phyloP scores from a whole-genome alignment of 2,888 invertebrate species.

The Epistrophe eligans region DNA sequence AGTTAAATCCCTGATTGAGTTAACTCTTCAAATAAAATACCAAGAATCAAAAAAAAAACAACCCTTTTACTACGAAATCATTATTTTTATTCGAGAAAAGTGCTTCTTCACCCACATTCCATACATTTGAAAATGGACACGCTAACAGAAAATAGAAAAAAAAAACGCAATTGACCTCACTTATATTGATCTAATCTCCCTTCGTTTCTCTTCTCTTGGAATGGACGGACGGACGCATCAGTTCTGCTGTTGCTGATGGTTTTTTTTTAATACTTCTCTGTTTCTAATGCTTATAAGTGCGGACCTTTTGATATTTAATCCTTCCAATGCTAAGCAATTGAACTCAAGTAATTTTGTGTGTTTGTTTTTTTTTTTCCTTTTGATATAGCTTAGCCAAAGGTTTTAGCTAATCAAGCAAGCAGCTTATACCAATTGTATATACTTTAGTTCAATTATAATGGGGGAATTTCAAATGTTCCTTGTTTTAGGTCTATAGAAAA shows the following conservation, averaged over 20 bases:
- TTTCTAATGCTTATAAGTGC: not conserved
- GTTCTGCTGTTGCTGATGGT: not conserved
- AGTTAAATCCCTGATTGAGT: conserved; percentile 58
- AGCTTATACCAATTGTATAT: conserved; percentile 57
- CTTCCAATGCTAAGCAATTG: conserved; percentile 67
- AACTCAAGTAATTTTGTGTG: conserved; percentile 71
- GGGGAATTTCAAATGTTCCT: not conserved
- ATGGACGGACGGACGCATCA: not conserved
- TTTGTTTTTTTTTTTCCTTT: conserved; percentile 50
- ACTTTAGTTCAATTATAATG: not conserved
- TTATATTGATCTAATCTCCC: conserved; percentile 65
- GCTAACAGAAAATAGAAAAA: conserved; percentile 56
- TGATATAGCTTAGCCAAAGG: conserved; percentile 60
- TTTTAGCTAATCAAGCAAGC: conserved; percentile 74
- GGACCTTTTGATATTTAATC: conserved; percentile 76
- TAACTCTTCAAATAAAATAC: conserved; percentile 3
- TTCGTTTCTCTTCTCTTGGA: not conserved
- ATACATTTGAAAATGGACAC: conserved; percentile 54
- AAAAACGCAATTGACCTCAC: conserved; percentile 71
- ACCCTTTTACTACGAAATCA: conserved; percentile 47
- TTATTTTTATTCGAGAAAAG: conserved; percentile 24
- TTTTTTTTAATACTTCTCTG: conserved; percentile 19
- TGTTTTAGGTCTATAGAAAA: not conserved
- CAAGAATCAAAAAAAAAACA: conserved; percentile 24
- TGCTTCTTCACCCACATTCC: conserved; percentile 59